These are phyloP conservation scores for Schizotus pectinicornis DNA, from an alignment of 2,888 invertebrate species.

Conservation along the genomic window DNA sequence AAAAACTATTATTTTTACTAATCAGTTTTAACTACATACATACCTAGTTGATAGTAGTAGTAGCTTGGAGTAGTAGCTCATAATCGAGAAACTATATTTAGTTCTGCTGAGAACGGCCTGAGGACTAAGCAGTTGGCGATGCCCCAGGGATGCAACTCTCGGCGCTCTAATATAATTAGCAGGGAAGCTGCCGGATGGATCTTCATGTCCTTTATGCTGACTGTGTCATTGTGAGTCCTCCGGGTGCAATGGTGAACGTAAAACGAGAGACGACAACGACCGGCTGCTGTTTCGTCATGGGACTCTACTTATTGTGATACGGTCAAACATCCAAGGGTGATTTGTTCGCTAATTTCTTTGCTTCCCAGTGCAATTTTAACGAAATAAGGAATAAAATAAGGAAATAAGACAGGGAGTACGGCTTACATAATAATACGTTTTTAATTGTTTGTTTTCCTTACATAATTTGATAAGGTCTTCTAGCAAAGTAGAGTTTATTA, in stretches of 20 bases:
- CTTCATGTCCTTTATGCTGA: conserved; percentile 27
- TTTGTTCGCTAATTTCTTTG: conserved; percentile 16
- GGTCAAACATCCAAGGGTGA: conserved; percentile 2
- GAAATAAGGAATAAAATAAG: no score
- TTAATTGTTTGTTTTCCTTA: no score
- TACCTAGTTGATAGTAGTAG: no score
- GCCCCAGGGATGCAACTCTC: conserved; percentile 43
- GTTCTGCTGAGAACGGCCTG: conserved; percentile 11
- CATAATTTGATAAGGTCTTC: no score
- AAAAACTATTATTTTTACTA: no score
- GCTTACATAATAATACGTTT: no score
- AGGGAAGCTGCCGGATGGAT: conserved; percentile 19
- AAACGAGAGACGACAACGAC: conserved; percentile 25
- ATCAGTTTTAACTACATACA: no score
- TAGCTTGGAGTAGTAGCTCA: no score
- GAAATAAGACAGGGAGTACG: no score
- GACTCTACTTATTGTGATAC: conserved; percentile 12
- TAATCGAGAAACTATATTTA: no score
- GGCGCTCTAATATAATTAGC: conserved; percentile 45
- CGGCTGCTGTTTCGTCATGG: conserved; percentile 12
- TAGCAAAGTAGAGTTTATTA: no score
- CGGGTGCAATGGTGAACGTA: conserved; percentile 29
- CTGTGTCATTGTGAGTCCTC: conserved; percentile 25
- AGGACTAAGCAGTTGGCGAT: conserved; percentile 27
- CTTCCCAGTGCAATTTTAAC: no score